phyloP scores from a whole-genome alignment of 2,888 invertebrate species.

The Steinernema hermaphroditum region DNA sequence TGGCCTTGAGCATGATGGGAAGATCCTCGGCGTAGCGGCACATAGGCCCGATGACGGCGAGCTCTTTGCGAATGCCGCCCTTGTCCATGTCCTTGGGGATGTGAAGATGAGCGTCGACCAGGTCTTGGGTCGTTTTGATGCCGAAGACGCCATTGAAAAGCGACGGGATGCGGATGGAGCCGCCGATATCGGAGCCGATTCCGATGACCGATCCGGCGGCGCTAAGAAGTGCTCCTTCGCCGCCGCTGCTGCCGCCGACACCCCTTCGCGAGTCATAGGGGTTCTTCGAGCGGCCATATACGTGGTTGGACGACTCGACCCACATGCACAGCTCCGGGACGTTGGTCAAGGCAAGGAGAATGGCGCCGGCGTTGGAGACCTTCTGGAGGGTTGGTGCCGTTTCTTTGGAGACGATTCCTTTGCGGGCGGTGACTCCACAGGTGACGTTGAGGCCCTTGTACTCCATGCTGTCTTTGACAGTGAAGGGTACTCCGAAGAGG shows the following conservation, averaged over 20 bases:
- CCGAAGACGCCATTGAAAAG: constrained; percentile 50
- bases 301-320: constrained; percentile 77
- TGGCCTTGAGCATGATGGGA: constrained; percentile 39
- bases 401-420: neutral
- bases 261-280: constrained; percentile 78
- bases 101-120: constrained; percentile 20
- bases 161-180: constrained; percentile 85
- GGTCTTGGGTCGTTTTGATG: constrained; percentile 42
- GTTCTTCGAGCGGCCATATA: constrained; percentile 79
- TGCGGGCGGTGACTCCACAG: constrained; percentile 32
- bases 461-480: constrained; percentile 38
- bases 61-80: neutral
- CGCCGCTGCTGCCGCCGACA: constrained; percentile 86
- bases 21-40: constrained; percentile 48
- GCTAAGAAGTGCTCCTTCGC: constrained; percentile 77
- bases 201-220: constrained; percentile 77
- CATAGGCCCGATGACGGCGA: constrained; percentile 42
- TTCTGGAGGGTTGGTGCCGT: constrained; percentile 36
- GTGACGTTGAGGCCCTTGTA: constrained; percentile 35
- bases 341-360: constrained; percentile 78
- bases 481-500: constrained; percentile 44
- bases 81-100: constrained; percentile 30
- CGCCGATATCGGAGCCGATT: constrained; percentile 80
- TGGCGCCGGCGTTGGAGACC: constrained; percentile 43
- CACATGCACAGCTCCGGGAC: constrained; percentile 77